Conservation (phyloP, 2,888 invertebrate species). For the Pyrochroa serraticornis region DNA sequence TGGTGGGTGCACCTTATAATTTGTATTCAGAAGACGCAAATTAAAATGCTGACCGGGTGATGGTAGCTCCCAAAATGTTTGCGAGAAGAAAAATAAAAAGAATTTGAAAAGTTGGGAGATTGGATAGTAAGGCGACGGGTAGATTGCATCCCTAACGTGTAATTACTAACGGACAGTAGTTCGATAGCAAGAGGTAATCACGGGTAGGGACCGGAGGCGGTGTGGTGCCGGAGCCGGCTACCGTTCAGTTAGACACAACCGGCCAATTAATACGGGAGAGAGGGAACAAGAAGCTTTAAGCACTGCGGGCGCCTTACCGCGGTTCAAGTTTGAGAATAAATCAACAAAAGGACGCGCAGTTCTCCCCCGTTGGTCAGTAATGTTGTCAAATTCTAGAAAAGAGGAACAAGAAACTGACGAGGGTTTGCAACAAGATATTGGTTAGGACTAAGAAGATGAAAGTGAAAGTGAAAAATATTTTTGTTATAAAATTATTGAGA, state of each 20-base stretch:
- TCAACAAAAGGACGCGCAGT: not conserved
- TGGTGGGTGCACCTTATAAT: slow-evolving; percentile 31
- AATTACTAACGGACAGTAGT: slow-evolving; percentile 56
- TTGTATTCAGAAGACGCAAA: slow-evolving; percentile 29
- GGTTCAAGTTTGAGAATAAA: not conserved
- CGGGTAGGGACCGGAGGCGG: slow-evolving; percentile 47
- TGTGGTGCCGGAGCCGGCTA: slow-evolving; percentile 45
- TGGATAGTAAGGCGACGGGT: slow-evolving; percentile 41
- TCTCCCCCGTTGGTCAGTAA: too few species aligned
- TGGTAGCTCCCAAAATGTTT: slow-evolving; percentile 28
- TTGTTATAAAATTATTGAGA: too few species aligned
- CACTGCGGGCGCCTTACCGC: too few species aligned
- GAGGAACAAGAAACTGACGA: too few species aligned
- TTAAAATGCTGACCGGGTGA: slow-evolving; percentile 24
- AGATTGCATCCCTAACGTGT: slow-evolving; percentile 51
- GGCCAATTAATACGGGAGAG: slow-evolving; percentile 27
- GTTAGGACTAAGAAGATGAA: too few species aligned
- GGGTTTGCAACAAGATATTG: too few species aligned
- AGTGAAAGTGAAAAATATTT: too few species aligned
- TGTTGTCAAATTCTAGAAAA: too few species aligned
- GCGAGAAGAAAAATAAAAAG: slow-evolving; percentile 32
- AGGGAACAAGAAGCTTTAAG: not conserved
- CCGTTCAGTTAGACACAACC: slow-evolving; percentile 42
- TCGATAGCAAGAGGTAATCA: slow-evolving; percentile 54
- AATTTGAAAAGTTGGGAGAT: slow-evolving; percentile 27